phyloP scores from a whole-genome alignment of 2,797 vertebrate genomes.

The Epinephelus malabaricus region DNA sequence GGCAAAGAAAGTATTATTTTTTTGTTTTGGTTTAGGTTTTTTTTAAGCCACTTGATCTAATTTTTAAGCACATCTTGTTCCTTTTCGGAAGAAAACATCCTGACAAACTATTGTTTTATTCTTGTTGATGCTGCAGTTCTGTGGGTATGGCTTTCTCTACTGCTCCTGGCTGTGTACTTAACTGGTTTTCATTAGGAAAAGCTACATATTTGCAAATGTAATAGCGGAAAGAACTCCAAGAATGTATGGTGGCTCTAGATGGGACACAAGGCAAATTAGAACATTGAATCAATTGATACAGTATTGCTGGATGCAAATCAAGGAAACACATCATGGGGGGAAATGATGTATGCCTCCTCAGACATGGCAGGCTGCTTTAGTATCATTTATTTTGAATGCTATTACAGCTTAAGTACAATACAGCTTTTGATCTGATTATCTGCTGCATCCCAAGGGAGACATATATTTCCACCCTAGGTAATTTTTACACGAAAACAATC shows the following conservation, averaged over 20 bases:
- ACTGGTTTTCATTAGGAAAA: slow-evolving; percentile 34
- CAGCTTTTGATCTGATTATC: too few species aligned
- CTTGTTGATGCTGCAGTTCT: slow-evolving; percentile 27
- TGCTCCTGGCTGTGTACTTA: neutral
- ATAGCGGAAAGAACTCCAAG: slow-evolving; percentile 35
- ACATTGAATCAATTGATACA: neutral
- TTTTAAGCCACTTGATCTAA: neutral
- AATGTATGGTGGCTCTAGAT: slow-evolving; percentile 20
- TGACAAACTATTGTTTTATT: slow-evolving; percentile 3
- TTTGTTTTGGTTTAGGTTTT: too few species aligned
- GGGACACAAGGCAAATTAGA: neutral
- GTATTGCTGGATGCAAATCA: too few species aligned
- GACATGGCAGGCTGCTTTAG: too few species aligned
- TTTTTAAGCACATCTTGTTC: slow-evolving; percentile 15
- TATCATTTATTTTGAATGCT: too few species aligned
- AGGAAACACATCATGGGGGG: too few species aligned
- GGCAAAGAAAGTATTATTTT: neutral
- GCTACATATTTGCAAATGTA: slow-evolving; percentile 12
- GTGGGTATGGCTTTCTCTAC: neutral
- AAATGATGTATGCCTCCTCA: too few species aligned
- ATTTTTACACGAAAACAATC: too few species aligned
- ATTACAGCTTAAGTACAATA: too few species aligned
- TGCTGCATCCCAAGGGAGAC: too few species aligned
- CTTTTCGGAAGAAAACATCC: neutral
- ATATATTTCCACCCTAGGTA: too few species aligned